Evolutionary conservation across 1,140 invertebrate genomes (phyloP).

Genomic region (Dendrolimus punctatus): DNA sequence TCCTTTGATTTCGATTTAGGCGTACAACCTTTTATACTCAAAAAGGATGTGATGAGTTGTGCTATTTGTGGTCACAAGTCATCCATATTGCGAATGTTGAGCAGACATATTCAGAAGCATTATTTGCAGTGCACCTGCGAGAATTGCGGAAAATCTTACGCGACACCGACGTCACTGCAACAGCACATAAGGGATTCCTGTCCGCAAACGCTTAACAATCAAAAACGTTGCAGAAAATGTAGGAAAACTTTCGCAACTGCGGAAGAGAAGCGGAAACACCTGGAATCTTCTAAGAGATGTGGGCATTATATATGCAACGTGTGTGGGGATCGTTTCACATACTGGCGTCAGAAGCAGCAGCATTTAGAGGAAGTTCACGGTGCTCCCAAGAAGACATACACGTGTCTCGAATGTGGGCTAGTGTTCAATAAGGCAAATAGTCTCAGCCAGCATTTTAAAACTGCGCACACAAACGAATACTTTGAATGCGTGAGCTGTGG

Average conservation of each 20-base stretch:
- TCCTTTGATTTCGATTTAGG: conserved; percentile 28
- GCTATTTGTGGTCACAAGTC: conserved; percentile 38
- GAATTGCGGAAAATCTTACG: conserved; percentile 66
- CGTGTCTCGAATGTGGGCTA: conserved; percentile 16
- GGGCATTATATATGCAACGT: conserved; percentile 19
- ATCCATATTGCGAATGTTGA: conserved; percentile 33
- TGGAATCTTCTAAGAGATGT: conserved; percentile 10
- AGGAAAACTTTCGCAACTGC: conserved; percentile 8
- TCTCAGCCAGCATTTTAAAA: conserved; percentile 19
- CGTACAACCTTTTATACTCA: conserved; percentile 36
- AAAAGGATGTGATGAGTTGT: conserved; percentile 37
- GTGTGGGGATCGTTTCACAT: conserved; percentile 21
- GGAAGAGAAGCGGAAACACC: conserved; percentile 14
- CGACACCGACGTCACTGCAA: conserved; percentile 31
- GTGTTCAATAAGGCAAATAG: conserved; percentile 10
- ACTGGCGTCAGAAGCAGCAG: conserved; percentile 11
- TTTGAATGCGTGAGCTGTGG: conserved; percentile 16
- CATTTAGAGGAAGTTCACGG: conserved; percentile 20
- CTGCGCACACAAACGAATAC: conserved; percentile 17
- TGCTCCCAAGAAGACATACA: conserved; percentile 10
- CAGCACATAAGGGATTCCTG: conserved; percentile 15
- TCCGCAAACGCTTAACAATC: conserved; percentile 1
- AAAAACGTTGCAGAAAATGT: conserved; percentile 13
- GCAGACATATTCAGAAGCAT: conserved; percentile 49
- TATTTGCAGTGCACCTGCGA: conserved; percentile 66